A percentile compares a stretch with the other conserved stretches of the same genome.
Conservation (phyloP, 1,140 invertebrate species). For the Bicyclus anynana region DNA sequence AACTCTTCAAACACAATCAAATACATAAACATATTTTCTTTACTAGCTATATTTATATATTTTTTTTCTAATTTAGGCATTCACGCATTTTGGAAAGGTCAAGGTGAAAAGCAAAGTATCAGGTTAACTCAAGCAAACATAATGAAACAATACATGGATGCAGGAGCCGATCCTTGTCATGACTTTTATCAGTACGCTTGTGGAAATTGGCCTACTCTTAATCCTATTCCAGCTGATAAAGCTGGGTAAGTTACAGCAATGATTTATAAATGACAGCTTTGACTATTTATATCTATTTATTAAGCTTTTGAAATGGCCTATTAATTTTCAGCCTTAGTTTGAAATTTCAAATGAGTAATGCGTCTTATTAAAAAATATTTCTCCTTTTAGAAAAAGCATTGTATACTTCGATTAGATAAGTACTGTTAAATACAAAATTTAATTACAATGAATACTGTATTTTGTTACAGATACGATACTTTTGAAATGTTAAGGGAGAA, state of each 20-base stretch:
- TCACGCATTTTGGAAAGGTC: constrained; percentile 75
- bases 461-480: constrained; percentile 81
- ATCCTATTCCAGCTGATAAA: constrained; percentile 91
- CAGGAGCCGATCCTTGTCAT: constrained; percentile 86
- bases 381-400: too few species aligned
- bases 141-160: constrained; percentile 89
- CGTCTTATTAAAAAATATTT: too few species aligned
- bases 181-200: constrained; percentile 96
- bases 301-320: too few species aligned
- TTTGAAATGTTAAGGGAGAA: constrained; percentile 90
- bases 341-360: too few species aligned
- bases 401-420: too few species aligned
- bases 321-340: constrained; percentile 6
- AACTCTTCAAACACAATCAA: neutral
- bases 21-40: neutral
- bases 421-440: too few species aligned
- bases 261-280: neutral
- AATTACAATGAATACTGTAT: neutral
- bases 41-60: neutral
- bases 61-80: constrained; percentile 43
- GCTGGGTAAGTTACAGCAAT: constrained; percentile 70
- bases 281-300: neutral
- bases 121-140: constrained; percentile 78
- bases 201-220: constrained; percentile 89
- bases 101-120: constrained; percentile 77